Base-by-base conservation (phyloP, 2,113 vertebrate species). In the Misgurnus anguillicaudatus region DNA sequence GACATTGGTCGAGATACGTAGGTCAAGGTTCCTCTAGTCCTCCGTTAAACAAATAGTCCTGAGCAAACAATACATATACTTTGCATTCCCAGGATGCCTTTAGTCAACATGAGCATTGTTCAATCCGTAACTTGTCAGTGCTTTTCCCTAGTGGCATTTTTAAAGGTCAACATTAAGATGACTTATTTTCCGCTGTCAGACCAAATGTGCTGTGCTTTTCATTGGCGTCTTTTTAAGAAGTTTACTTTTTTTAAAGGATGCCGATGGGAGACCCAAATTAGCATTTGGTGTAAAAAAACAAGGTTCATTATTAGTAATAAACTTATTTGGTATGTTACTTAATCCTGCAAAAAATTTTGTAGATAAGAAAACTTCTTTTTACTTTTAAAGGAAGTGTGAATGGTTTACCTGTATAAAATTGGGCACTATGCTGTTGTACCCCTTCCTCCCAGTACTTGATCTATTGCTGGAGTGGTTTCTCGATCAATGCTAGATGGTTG, bases 171-270 rank as follows among this genome's bases (percentile, higher is more conserved):
- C 88, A 89, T 92, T 91, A 91, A 88, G 90, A 91, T 90, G 89
- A 91, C 90, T 93, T 90, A 88, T 89, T 91, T 90, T 86, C 87
- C 84, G 81, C 87, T 86, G 89, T 82, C 82, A 80, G 82, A 84
- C 78, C 6, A 83, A 89, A 86, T 84, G 80, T 80, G 53, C 89
- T 58, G 60, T 80, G 86, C 89, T 89, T 90, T 90, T 86, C 87
- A 57, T 84, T 39, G 76, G 86, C 84, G 88, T 89, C 87, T 82
- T 89, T 90, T 31, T 47, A 62, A 62, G 14, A 84, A 24, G 16
- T 71, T 64, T 39, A 4, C 38, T 47, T 17, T 39, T 19, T 63
- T 79, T 9, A 61, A 14, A 48, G 16, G 48, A n/a, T 67, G 21
- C 17, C n/a, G 6, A 41, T 9, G 6, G 13, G 55, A 17, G 36